Conservation (phyloP, 64 coral and sea anemone species). For the Orbicella faveolata region DNA sequence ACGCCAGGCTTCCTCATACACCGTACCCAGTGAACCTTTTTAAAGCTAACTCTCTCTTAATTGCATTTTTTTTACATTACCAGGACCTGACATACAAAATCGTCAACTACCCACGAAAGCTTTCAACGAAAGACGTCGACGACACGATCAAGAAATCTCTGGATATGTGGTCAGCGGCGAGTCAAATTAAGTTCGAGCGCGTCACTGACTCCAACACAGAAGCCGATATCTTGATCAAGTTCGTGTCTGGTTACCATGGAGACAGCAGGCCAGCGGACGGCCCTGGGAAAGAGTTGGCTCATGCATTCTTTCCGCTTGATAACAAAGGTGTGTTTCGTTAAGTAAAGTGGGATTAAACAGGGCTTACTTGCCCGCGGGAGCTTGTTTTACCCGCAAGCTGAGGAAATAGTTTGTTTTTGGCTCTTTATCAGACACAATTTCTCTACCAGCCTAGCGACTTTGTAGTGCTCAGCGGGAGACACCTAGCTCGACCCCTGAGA, state of each 20-base stretch:
- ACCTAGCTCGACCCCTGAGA: no score
- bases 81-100: constrained; percentile 83
- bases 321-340: constrained; percentile 11
- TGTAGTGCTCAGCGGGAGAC: no score
- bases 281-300: constrained; percentile 52
- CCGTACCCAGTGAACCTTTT: no score
- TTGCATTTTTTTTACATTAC: background rate
- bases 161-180: constrained; percentile 52
- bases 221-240: constrained; percentile 76
- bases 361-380: background rate
- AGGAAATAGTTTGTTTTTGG: no score
- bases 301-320: constrained; percentile 74
- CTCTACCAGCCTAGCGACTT: no score
- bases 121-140: constrained; percentile 49
- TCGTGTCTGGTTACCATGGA: constrained; percentile 62
- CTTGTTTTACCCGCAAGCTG: no score
- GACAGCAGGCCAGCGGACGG: constrained; percentile 76
- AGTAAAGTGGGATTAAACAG: background rate
- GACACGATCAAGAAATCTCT: constrained; percentile 51
- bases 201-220: constrained; percentile 43
- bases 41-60: no score
- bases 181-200: constrained; percentile 54
- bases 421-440: no score
- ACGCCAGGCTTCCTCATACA: no score
- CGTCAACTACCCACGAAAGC: constrained; percentile 60